Percentiles rank a stretch among this genome's conserved stretches.
phyloP scores from a whole-genome alignment of 1,140 invertebrate species.

The Saxidomus purpurata region DNA sequence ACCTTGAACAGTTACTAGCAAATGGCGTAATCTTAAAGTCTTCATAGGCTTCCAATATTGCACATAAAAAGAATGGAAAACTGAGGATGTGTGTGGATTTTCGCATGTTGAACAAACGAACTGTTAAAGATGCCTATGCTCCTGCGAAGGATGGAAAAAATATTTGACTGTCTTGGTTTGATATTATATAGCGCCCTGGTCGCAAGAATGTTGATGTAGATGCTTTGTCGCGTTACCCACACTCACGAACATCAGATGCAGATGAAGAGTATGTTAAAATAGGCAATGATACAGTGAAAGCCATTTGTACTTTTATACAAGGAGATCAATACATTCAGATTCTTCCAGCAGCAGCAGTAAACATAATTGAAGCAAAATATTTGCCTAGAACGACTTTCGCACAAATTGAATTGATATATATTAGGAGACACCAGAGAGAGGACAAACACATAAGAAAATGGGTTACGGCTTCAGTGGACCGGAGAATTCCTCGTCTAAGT shows the following conservation, averaged over 20 bases:
- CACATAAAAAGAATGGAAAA: too few species aligned
- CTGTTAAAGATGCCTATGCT: too few species aligned
- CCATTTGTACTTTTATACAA: not conserved
- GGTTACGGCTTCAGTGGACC: not conserved
- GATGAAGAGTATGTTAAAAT: not conserved
- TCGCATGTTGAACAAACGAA: too few species aligned
- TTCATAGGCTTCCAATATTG: too few species aligned
- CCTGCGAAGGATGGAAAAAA: too few species aligned
- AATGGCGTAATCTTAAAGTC: too few species aligned
- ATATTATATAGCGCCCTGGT: slow-evolving; percentile 30
- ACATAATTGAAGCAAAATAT: not conserved
- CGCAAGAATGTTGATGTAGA: slow-evolving; percentile 51
- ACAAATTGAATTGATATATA: slow-evolving; percentile 1
- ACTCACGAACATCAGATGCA: not conserved
- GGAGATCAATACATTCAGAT: not conserved
- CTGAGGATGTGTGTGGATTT: too few species aligned
- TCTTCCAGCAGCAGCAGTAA: not conserved
- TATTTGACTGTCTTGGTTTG: too few species aligned
- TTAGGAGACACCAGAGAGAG: slow-evolving; percentile 1
- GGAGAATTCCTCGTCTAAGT: not conserved
- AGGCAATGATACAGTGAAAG: not conserved
- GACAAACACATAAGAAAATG: not conserved
- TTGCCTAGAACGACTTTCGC: not conserved
- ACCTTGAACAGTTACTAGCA: too few species aligned
- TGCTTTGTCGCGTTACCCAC: slow-evolving; percentile 29